Base-by-base conservation (phyloP, 2,113 vertebrate genomes). In the Tonatia bakeri region DNA sequence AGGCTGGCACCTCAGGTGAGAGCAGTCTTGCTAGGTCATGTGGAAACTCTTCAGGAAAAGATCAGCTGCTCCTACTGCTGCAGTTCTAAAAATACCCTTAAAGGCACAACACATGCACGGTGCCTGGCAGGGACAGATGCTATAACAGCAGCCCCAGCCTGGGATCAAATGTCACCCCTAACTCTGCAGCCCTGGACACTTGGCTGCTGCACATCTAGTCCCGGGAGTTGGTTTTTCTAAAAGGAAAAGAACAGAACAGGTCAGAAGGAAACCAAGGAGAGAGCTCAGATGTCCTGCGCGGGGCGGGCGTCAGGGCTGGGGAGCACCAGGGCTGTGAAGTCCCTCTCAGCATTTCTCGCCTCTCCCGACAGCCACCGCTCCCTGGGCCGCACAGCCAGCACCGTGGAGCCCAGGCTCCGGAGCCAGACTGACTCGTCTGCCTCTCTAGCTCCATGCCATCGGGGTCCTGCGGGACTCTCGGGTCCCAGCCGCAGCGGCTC, bases 11-110 rank as follows among this genome's bases (percentile, higher is more conserved):
- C 28, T 56, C 26, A 10, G 0, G 20, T n/a, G 28, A 56, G 79
- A 70, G 82, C 19, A 45, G 1, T 28, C 86, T 65, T 84, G 33
- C 64, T 56, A 8, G 28, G 40, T 67, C 33, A 24, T 4, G 28
- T 70, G 61, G 69, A 81, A 75, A 76, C 56, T 16, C 70, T 79
- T 73, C 70, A 80, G 92, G 76, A 95, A 69, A 43, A 94, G 28
- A 64, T 33, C 73, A 47, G 43, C 61, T 36, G 61, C 15, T 79
- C 47, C 56, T 52, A 16, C 33, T 52, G 28, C 13, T 47, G 22
- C 22, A 67, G 73, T 54, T 76, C 87, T 94, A 43, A 89, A 65
- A 86, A 43, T 17, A 70, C 43, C 67, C 43, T 75, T 14, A 43
- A 75, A 67, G 54, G 56, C 92, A 38, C 26, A 73, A 76, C 67